Base-by-base conservation (phyloP, 2,113 vertebrate genomes). In the Macquaria ambigua region DNA sequence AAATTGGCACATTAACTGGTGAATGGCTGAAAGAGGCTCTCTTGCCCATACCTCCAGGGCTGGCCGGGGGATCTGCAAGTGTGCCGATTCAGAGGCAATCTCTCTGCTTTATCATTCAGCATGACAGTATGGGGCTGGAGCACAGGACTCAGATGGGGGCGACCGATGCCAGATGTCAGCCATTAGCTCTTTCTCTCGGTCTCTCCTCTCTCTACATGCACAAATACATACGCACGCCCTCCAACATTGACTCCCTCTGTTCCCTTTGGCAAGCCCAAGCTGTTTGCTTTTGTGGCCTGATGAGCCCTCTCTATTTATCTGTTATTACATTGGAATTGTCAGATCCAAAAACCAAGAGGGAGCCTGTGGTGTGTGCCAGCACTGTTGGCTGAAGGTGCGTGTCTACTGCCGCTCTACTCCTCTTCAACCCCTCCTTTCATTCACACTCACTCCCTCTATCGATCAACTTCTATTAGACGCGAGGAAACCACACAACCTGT, bases 1-100 rank as follows among this genome's bases (percentile, higher is more conserved):
- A 96, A 97, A 96, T 95, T 93, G 96, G 96, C 96, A 94, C 89
- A 97, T 97, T 97, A 96, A 96, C 85, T 79, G 90, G 95, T 59
- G 93, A 95, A 93, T 91, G 96, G 96, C 88, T 96, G 95, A 61
- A 94, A 95, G 94, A 96, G 91, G 85, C 93, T 88, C 92, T 77
- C 85, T 48, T 90, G 82, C 94, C 94, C 52, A 74, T 76, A 96
- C 96, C 97, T 95, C 90, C 84, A 91, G 96, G 97, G 95, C 95
- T 94, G 73, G 89, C 89, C 73, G 77, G 94, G 91, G 93, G 90
- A 92, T 94, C 95, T 84, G 93, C 96, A 95, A 90, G 96, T 96
- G 96, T 97, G 96, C 96, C 95, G 96, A 90, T 95, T 96, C 93
- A 91, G 95, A 95, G 86, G 93, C 96, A 96, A 96, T 96, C 81